Base-by-base conservation (phyloP, 2,888 invertebrate genomes). In the Tinea trinotella region DNA sequence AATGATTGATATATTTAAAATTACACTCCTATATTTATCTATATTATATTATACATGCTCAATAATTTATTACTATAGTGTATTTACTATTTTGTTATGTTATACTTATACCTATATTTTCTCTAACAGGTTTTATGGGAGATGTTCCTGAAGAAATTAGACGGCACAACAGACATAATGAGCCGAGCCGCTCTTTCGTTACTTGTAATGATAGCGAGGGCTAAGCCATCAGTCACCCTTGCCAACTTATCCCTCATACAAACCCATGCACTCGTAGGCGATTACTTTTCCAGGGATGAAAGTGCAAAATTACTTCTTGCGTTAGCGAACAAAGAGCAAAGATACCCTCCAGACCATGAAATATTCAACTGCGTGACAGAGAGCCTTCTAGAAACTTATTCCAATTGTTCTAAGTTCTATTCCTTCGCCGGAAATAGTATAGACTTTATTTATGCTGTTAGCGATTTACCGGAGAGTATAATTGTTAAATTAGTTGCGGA, bases 41-140 rank as follows among this genome's bases (percentile, higher is more conserved):
- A n/a, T n/a, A n/a, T n/a, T n/a, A n/a, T n/a, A n/a, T n/a, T n/a
- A n/a, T n/a, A n/a, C n/a, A n/a, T n/a, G n/a, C n/a, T n/a, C n/a
- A n/a, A n/a, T n/a, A n/a, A n/a, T n/a, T n/a, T n/a, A n/a, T n/a
- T n/a, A n/a, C n/a, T n/a, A n/a, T n/a, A n/a, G n/a, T n/a, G n/a
- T 30, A 9, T 30, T 30, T 30, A 9, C 7, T 30, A 30, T 30
- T 7, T 30, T 30, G 34, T n/a, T n/a, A n/a, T n/a, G n/a, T n/a
- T n/a, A n/a, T n/a, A n/a, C n/a, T n/a, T n/a, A n/a, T n/a, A n/a
- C n/a, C n/a, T n/a, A n/a, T n/a, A n/a, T n/a, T n/a, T 34, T 22
- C 18, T 18, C 12, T n/a, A 30, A 56, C 82, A 95, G 88, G 90
- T 94, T 9, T 83, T 97, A 56, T 97, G 96, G 93, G 93, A 96